Conservation (phyloP, 1,140 invertebrate genomes). For the Drosophila sp. region DNA sequence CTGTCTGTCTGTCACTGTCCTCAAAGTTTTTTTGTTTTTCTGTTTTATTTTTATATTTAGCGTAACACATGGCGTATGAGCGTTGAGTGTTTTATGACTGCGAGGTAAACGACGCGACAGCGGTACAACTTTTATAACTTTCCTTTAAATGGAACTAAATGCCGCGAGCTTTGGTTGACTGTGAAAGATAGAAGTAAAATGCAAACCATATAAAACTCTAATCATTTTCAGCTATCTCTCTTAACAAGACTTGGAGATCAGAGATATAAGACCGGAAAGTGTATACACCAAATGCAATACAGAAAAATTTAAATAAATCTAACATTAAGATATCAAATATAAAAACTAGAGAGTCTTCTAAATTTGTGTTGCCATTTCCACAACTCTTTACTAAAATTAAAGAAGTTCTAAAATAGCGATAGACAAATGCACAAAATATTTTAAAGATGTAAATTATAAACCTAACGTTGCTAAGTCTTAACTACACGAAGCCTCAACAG, state of each 20-base stretch:
- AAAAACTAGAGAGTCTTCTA: too few species aligned
- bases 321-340: too few species aligned
- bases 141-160: slow-evolving; percentile 45
- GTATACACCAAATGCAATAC: too few species aligned
- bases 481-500: not conserved
- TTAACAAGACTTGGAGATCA: too few species aligned
- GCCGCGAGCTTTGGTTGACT: slow-evolving; percentile 16
- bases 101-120: slow-evolving; percentile 45
- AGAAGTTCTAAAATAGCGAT: too few species aligned
- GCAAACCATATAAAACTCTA: slow-evolving; percentile 5
- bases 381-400: too few species aligned
- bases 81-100: slow-evolving; percentile 73
- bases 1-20: slow-evolving; percentile 49
- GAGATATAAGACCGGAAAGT: too few species aligned
- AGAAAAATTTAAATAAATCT: too few species aligned
- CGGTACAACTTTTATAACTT: slow-evolving; percentile 48
- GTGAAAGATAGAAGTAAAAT: not conserved
- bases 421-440: too few species aligned
- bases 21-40: slow-evolving; percentile 55
- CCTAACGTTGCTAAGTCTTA: not conserved
- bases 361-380: too few species aligned
- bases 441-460: too few species aligned
- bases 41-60: not conserved
- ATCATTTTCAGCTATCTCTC: too few species aligned
- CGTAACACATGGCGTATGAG: slow-evolving; percentile 77